Conservation (phyloP, 37 sponge, comb jelly and placozoan species). For the Ianthella basta region DNA sequence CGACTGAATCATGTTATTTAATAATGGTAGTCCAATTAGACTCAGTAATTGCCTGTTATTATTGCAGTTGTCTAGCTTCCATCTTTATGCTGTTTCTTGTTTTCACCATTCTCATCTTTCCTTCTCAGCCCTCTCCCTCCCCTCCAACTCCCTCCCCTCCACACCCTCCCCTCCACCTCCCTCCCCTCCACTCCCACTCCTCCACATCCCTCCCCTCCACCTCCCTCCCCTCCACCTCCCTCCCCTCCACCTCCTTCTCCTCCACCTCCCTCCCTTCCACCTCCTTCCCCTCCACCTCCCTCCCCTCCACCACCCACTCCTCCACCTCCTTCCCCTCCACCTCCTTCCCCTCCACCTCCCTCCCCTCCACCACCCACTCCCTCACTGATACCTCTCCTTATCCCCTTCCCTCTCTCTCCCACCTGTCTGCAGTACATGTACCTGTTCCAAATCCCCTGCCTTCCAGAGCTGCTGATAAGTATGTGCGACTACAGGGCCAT, state of each 20-base stretch:
- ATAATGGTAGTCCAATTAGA: too few relatives aligned
- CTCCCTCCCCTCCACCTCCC: too few relatives aligned
- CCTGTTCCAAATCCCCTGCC: conserved; percentile 62
- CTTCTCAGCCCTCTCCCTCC: too few relatives aligned
- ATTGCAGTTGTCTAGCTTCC: neutral
- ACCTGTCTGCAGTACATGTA: conserved; percentile 61
- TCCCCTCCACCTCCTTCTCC: too few relatives aligned
- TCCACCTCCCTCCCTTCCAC: too few relatives aligned
- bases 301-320: too few relatives aligned
- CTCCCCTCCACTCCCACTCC: neutral
- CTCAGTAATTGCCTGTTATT: neutral
- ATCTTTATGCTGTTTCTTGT: neutral
- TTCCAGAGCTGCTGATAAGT: conserved; percentile 56
- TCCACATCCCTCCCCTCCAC: conserved; percentile 10
- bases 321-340: too few relatives aligned
- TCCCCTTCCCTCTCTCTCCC: neutral
- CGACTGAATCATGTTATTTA: too few relatives aligned
- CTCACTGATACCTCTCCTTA: too few relatives aligned
- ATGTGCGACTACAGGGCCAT: conserved; percentile 49
- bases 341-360: too few relatives aligned
- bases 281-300: too few relatives aligned
- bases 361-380: too few relatives aligned
- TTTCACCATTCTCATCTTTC: neutral
- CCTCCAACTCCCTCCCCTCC: neutral
- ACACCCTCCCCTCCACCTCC: neutral